Evolutionary conservation across 2,113 vertebrate species (phyloP).

Genomic region (Istiophorus platypterus): DNA sequence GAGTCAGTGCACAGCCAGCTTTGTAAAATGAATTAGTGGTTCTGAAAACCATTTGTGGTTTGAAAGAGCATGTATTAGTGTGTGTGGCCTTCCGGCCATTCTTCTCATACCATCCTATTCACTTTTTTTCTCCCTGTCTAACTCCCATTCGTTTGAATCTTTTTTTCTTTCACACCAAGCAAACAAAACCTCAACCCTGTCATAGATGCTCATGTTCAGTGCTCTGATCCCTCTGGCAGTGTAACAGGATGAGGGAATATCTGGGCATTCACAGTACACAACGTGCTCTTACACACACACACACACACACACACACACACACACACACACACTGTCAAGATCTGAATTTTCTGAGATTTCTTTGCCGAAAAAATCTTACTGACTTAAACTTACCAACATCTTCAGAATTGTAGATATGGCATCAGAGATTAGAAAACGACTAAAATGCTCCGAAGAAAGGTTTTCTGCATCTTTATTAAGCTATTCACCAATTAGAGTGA

Average conservation of each 20-base stretch:
- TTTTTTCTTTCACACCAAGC: background rate
- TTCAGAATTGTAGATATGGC: background rate
- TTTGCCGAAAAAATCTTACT: background rate
- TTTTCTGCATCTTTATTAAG: background rate
- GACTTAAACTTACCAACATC: background rate
- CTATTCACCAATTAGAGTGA: background rate
- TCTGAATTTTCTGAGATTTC: background rate
- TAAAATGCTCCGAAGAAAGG: no score
- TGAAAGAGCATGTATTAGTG: slow-evolving; percentile 62
- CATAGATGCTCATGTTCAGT: background rate
- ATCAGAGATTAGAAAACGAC: background rate
- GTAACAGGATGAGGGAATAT: slow-evolving; percentile 5
- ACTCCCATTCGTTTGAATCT: slow-evolving; percentile 17
- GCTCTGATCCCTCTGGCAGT: slow-evolving; percentile 2
- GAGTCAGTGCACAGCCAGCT: slow-evolving; percentile 61
- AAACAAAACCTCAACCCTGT: slow-evolving; percentile 7
- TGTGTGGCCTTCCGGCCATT: slow-evolving; percentile 60
- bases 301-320: background rate
- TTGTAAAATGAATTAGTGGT: slow-evolving; percentile 79
- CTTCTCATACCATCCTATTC: slow-evolving; percentile 11
- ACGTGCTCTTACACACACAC: slow-evolving; percentile 1
- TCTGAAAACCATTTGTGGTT: slow-evolving; percentile 81
- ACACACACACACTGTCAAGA: background rate
- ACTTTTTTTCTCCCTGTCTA: slow-evolving; percentile 14
- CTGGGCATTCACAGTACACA: background rate